Base-by-base conservation (phyloP, 2,888 invertebrate genomes). In the Euplexia lucipara region DNA sequence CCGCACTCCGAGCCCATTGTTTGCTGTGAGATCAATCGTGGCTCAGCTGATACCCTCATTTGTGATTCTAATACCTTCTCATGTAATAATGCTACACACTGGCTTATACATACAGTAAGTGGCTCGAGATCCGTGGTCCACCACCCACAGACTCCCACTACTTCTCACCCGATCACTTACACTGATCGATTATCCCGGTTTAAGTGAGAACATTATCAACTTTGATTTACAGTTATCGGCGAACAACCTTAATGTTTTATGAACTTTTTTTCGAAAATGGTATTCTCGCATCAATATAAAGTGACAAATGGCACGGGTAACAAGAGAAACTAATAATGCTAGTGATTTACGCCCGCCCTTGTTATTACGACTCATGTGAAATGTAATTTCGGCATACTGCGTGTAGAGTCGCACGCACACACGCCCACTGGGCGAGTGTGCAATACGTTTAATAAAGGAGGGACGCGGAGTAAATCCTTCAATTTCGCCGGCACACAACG, bases 311-410 rank as follows among this genome's bases (percentile, higher is more conserved):
- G 91, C 88, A 84, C 84, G 88, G 85, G 90, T 91, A 92, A 93
- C 90, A 90, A 89, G 92, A 92, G 92, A 95, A 95, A 95, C 94
- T 95, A 95, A 95, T 95, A 95, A 93, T 92, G 92, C 90, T 89
- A 88, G 92, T 95, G 95, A 95, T 95, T 94, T 95, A 95, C 94
- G 93, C 91, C 90, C 92, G 90, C 93, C 94, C 94, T 93, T 94
- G 94, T 94, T 95, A 95, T 95, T 95, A 95, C 95, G 92, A 94
- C 93, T 95, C 94, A 94, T 93, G 95, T 92, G 94, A 95, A 95
- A 95, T 94, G 94, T 95, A 95, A 95, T 95, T 95, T 95, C 92
- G 93, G 92, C 90, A 90, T 91, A 91, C 90, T 91, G 91, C 91
- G 91, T 91, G 90, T 91, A 89, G 85, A 85, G 81, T 82, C 77